Evolutionary conservation across 2,113 vertebrate species (phyloP), one percentile per base, ranked within the genome.

Genomic region (Lophius piscatorius): DNA sequence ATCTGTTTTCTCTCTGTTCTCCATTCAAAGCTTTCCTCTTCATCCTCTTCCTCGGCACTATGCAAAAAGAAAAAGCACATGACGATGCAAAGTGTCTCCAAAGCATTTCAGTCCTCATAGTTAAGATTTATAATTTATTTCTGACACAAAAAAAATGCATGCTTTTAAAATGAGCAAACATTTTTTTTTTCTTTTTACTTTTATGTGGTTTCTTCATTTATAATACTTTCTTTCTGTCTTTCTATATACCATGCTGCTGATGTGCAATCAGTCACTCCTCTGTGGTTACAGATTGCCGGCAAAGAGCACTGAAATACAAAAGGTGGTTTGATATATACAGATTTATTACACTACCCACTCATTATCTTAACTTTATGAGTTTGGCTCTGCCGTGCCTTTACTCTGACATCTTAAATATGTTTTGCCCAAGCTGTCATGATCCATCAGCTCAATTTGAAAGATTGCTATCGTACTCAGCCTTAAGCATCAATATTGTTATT

Each of bases 401-500:
- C 70, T 57, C 80, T 63, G 66, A 82, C 70, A 66, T 57, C 67
- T 58, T 49, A 66, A 86, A 90, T 90, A 78, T 50, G 74, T 83
- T 90, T 85, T 81, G 64, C 80, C 81, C 44, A 57, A 77, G 66
- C 81, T 48, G 74, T 80, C 78, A 69, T 21, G 71, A 89, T 88
- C 80, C 79, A 79, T 91, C 87, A 90, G 67, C 78, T 87, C 88
- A 85, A 91, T 90, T 88, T 84, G 82, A 89, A 78, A 89, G 83
- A 89, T 88, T 66, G 72, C 64, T 63, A 83, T 74, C 55, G 39
- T 60, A 49, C 76, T 79, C 83, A 65, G 85, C 85, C 78, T 76
- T 51, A 31, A 91, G 87, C 83, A 24, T 71, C 55, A 49, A 68
- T 40, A 55, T 75, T 64, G 70, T 88, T 88, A 91, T 89, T 90